phyloP scores from a whole-genome alignment of 2,113 vertebrate species.

The Trematocara marginatum region DNA sequence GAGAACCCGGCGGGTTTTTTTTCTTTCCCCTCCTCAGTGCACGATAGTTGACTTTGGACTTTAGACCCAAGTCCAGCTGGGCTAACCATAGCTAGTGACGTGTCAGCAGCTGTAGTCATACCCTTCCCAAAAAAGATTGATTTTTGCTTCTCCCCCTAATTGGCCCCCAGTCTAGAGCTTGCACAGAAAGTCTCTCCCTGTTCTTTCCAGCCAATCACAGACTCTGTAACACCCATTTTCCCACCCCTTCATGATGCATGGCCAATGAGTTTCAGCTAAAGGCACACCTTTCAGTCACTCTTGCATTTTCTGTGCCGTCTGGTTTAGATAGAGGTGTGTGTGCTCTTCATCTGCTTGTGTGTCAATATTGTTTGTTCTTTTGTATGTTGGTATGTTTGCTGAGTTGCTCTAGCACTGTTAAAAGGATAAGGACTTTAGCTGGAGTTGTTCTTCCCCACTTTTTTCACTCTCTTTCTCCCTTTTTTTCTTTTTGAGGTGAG shows the following conservation, averaged over 20 bases:
- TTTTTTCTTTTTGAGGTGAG: conserved; percentile 57
- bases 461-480: conserved; percentile 8
- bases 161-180: conserved; percentile 47
- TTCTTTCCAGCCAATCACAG: conserved; percentile 52
- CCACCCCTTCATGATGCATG: conserved; percentile 46
- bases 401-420: background rate
- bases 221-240: conserved; percentile 22
- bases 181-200: conserved; percentile 33
- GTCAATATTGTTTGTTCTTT: background rate
- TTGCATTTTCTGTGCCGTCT: conserved; percentile 56
- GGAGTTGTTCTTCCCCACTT: conserved; percentile 22
- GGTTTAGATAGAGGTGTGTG: conserved; percentile 54
- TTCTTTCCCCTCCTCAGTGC: background rate
- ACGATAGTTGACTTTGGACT: conserved; percentile 61
- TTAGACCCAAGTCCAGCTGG: conserved; percentile 33
- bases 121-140: conserved; percentile 27
- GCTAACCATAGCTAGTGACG: conserved; percentile 7
- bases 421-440: background rate
- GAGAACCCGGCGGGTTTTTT: conserved; percentile 10
- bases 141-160: conserved; percentile 53
- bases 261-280: conserved; percentile 56
- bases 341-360: conserved; percentile 33
- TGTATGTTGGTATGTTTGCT: background rate
- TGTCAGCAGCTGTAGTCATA: conserved; percentile 42
- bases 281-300: conserved; percentile 70